phyloP scores from a whole-genome alignment of 2,797 vertebrate genomes.

The Hephaestus fuliginosus region DNA sequence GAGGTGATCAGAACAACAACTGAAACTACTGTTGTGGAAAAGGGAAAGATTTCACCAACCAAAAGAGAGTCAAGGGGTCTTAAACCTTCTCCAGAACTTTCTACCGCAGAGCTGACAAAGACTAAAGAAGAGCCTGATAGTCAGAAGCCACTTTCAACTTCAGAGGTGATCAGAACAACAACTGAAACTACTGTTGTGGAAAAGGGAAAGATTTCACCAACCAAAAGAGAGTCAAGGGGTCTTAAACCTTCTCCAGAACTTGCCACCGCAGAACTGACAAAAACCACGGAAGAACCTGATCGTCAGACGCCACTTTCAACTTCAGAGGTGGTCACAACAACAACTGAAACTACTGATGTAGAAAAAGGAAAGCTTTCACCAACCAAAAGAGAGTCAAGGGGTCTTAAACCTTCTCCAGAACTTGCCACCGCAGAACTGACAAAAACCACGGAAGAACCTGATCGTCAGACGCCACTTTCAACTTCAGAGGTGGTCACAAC shows the following conservation, averaged over 20 bases:
- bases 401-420: not conserved
- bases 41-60: not conserved
- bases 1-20: not conserved
- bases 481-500: not conserved
- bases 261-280: not conserved
- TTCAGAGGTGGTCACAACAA: not conserved
- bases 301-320: conserved; percentile 14
- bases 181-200: not conserved
- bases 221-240: not conserved
- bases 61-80: not conserved
- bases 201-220: not conserved
- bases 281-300: not conserved
- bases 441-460: not conserved
- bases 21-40: not conserved
- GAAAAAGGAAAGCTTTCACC: not conserved
- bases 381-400: not conserved
- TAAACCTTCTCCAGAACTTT: not conserved
- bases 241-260: not conserved
- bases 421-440: not conserved
- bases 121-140: not conserved
- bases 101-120: not conserved
- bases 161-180: not conserved
- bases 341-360: not conserved
- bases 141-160: not conserved
- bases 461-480: not conserved